Conservation (phyloP, 2,888 invertebrate genomes). For the Ceriagrion tenellum region DNA sequence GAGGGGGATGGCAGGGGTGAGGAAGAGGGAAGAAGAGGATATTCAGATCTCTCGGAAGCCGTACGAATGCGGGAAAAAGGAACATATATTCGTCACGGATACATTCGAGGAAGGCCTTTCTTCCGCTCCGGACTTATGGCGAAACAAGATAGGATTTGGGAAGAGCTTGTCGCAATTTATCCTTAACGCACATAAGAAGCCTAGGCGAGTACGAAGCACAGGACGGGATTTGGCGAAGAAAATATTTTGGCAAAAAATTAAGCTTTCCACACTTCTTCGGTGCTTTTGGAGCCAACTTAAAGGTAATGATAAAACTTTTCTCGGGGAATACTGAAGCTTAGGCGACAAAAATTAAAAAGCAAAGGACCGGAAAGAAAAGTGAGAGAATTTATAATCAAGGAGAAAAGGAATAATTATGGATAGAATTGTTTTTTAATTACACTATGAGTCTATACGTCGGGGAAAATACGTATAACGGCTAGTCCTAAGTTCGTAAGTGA, state of each 20-base stretch:
- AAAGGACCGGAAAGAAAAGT: no score
- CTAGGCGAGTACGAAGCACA: not conserved
- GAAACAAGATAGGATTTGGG: conserved; percentile 19
- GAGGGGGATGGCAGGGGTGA: not conserved
- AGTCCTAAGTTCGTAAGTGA: no score
- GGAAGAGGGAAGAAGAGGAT: not conserved
- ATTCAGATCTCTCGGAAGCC: conserved; percentile 32
- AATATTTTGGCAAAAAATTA: not conserved
- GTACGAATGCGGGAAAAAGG: conserved; percentile 5
- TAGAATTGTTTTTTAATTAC: no score
- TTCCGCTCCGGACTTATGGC: conserved; percentile 8
- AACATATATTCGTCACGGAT: conserved; percentile 32
- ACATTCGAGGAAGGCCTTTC: conserved; percentile 28
- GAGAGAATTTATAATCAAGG: no score
- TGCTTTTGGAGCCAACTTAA: not conserved
- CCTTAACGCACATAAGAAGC: not conserved
- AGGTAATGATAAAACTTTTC: not conserved
- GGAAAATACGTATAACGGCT: no score
- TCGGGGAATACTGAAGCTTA: not conserved
- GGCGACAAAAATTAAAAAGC: no score
- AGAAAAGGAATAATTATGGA: no score
- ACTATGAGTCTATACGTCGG: no score
- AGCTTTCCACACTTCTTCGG: not conserved
- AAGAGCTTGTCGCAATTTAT: conserved; percentile 36
- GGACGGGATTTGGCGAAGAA: not conserved